These are phyloP conservation scores for Abrostola triplasia DNA, from an alignment of 2,888 invertebrate species.

Conservation along the genomic window DNA sequence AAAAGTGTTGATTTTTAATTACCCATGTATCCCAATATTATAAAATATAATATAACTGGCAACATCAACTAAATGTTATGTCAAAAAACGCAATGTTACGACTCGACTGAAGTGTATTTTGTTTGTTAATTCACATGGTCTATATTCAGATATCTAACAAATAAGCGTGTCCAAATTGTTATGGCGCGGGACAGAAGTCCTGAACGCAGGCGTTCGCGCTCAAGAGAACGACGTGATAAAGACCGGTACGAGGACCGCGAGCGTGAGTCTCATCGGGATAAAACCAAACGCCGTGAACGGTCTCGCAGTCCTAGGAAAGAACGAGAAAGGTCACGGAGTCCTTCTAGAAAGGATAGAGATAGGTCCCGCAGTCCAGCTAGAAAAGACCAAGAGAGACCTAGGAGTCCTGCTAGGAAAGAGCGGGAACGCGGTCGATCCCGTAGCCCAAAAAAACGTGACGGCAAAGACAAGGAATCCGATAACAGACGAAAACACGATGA, in stretches of 20 bases:
- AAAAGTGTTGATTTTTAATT: too few relatives aligned
- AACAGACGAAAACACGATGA: constrained; percentile 74
- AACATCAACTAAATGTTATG: background rate
- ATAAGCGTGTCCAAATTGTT: background rate
- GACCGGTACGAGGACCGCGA: constrained; percentile 83
- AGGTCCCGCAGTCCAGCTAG: constrained; percentile 68
- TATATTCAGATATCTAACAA: background rate
- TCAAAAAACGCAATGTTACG: constrained; percentile 1
- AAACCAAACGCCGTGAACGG: constrained; percentile 77
- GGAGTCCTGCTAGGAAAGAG: constrained; percentile 65
- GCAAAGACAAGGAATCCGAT: constrained; percentile 70
- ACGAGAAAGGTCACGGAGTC: constrained; percentile 68
- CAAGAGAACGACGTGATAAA: constrained; percentile 80
- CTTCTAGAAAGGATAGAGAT: constrained; percentile 71
- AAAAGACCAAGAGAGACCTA: constrained; percentile 73
- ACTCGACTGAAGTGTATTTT: background rate
- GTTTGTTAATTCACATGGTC: background rate
- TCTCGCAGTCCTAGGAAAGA: constrained; percentile 79
- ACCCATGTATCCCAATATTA: too few relatives aligned
- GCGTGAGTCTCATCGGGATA: constrained; percentile 80
- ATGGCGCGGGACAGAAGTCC: constrained; percentile 82
- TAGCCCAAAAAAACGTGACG: constrained; percentile 81
- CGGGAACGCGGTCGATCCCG: constrained; percentile 73
- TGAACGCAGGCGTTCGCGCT: constrained; percentile 81
- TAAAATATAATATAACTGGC: background rate